A percentile compares a stretch with the other conserved stretches of the same genome.
Evolutionary conservation across 2,113 vertebrate genomes (phyloP).

Genomic region (Petrocephalus zakoni): DNA sequence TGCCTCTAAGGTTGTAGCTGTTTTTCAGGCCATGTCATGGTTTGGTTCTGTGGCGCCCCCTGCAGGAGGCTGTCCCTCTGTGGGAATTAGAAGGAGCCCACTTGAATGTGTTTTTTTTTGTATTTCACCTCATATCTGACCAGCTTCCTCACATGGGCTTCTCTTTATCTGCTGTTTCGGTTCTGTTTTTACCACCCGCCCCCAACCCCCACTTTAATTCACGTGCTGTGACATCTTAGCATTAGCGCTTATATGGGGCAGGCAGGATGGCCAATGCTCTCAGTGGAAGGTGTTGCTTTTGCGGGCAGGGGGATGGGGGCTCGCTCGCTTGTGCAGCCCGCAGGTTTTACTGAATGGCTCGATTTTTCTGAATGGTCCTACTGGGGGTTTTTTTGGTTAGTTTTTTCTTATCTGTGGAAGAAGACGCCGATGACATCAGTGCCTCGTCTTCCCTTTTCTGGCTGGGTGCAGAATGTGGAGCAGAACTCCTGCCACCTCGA

Average conservation of each 20-base stretch:
- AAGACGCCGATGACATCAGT: no score
- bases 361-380: neutral
- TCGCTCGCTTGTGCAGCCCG: neutral
- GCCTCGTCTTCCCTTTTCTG: neutral
- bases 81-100: neutral
- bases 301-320: neutral
- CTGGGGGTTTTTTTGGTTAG: neutral
- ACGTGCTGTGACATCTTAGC: neutral
- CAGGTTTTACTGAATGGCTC: neutral
- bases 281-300: neutral
- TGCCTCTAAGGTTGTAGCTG: neutral
- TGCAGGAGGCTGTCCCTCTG: neutral
- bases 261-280: neutral
- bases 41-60: neutral
- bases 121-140: neutral
- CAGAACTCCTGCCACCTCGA: no score
- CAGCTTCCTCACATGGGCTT: neutral
- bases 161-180: neutral
- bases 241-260: neutral
- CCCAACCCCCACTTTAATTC: neutral
- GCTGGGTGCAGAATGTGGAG: neutral
- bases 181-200: neutral
- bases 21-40: neutral
- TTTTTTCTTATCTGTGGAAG: neutral
- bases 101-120: neutral